phyloP scores from a whole-genome alignment of 2,113 vertebrate genomes.

The Echinops telfairi region DNA sequence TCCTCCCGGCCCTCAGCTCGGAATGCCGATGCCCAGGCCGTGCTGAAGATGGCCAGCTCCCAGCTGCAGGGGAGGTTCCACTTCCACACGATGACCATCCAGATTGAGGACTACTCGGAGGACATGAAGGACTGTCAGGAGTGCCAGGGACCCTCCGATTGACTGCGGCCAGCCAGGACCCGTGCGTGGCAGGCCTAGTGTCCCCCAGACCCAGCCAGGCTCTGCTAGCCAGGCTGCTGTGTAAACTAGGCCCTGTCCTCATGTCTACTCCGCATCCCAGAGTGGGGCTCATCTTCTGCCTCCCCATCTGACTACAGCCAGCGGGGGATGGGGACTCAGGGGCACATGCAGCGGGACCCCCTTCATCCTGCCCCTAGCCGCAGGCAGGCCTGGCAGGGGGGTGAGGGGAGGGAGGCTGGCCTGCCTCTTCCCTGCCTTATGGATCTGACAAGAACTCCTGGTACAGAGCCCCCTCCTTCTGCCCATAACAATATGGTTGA shows the following conservation, averaged over 20 bases:
- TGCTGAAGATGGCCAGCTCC: slow-evolving; percentile 88
- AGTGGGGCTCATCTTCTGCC: neutral
- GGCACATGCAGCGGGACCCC: neutral
- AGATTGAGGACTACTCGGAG: slow-evolving; percentile 91
- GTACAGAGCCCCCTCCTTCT: neutral
- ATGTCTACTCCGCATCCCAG: neutral
- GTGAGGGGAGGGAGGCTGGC: neutral
- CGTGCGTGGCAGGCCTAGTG: neutral
- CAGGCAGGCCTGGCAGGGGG: neutral
- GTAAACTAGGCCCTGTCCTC: neutral
- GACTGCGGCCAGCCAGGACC: slow-evolving; percentile 59
- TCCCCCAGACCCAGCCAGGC: neutral
- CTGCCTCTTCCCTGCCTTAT: neutral
- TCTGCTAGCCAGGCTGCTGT: neutral
- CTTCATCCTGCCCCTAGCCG: neutral
- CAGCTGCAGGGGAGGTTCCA: slow-evolving; percentile 86
- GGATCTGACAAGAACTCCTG: neutral
- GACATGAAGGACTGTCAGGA: slow-evolving; percentile 89
- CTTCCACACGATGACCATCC: slow-evolving; percentile 91
- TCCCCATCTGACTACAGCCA: neutral
- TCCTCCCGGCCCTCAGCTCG: slow-evolving; percentile 77
- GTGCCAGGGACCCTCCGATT: slow-evolving; percentile 88
- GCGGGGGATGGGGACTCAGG: neutral
- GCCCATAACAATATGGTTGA: neutral
- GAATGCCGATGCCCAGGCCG: slow-evolving; percentile 84